Evolutionary conservation across 2,797 vertebrate species (phyloP).

Genomic region (Graptemys geographica): DNA sequence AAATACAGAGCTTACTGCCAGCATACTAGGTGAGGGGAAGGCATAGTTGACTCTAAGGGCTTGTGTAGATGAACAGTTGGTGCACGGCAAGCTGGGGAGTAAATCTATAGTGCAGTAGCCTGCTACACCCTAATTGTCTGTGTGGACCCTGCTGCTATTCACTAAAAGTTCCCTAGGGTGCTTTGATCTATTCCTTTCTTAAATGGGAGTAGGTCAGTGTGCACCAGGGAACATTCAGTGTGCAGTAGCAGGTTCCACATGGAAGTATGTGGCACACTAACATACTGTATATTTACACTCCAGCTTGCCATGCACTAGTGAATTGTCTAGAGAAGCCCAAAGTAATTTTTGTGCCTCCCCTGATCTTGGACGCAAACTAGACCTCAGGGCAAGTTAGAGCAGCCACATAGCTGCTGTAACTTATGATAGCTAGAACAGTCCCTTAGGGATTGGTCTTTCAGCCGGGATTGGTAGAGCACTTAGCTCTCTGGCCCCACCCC

Average conservation of each 20-base stretch:
- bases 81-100: neutral
- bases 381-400: neutral
- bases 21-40: neutral
- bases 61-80: neutral
- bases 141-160: neutral
- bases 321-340: neutral
- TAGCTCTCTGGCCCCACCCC: neutral
- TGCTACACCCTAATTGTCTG: neutral
- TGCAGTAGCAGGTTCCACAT: neutral
- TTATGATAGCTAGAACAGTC: neutral
- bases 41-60: neutral
- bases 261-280: neutral
- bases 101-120: neutral
- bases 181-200: neutral
- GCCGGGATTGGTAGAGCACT: neutral
- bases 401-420: neutral
- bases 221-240: neutral
- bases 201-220: neutral
- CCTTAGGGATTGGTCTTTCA: fast-evolving
- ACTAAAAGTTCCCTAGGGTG: neutral
- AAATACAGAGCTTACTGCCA: neutral
- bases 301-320: neutral
- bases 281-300: neutral
- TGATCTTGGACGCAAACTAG: neutral
- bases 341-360: neutral